These are phyloP conservation scores for Zaprionus ornatus DNA, from an alignment of 1,140 invertebrate species.

Conservation along the genomic window DNA sequence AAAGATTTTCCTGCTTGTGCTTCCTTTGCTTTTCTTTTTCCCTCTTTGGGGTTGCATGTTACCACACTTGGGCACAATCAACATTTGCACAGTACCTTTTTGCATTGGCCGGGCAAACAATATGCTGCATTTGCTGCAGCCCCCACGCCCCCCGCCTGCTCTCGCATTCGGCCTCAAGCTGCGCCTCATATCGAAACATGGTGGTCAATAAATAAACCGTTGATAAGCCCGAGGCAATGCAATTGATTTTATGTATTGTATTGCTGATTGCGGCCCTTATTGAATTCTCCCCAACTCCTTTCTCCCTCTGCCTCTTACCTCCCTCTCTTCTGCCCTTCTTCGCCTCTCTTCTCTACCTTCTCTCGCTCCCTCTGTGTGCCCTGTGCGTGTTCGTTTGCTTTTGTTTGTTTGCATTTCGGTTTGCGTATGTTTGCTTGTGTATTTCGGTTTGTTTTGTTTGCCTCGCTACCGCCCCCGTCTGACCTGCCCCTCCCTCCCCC, in stretches of 20 bases:
- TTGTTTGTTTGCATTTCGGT: conserved; percentile 19
- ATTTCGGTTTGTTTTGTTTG: conserved; percentile 29
- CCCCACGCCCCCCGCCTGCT: neutral
- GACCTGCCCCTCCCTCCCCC: neutral
- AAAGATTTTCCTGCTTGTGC: conserved; percentile 5
- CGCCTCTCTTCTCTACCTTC: neutral
- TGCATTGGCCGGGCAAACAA: conserved; percentile 65
- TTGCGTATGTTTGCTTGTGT: conserved; percentile 19
- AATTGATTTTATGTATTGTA: conserved; percentile 79
- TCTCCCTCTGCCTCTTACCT: neutral
- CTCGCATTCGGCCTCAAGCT: neutral
- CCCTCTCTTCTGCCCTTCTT: neutral
- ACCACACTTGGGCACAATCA: conserved; percentile 67
- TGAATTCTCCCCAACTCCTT: conserved; percentile 48
- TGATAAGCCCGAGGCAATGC: conserved; percentile 75
- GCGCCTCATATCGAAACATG: neutral
- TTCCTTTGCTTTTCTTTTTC: conserved; percentile 34
- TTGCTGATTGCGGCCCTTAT: conserved; percentile 72
- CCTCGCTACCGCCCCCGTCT: conserved; percentile 22
- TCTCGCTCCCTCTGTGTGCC: conserved; percentile 12
- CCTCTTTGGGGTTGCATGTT: conserved; percentile 46
- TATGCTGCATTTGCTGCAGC: conserved; percentile 60
- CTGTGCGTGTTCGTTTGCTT: conserved; percentile 52
- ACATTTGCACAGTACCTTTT: conserved; percentile 76
- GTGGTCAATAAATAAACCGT: conserved; percentile 74